These are phyloP conservation scores for Trematomus bernacchii DNA, from an alignment of 2,797 vertebrate species.

Conservation along the genomic window DNA sequence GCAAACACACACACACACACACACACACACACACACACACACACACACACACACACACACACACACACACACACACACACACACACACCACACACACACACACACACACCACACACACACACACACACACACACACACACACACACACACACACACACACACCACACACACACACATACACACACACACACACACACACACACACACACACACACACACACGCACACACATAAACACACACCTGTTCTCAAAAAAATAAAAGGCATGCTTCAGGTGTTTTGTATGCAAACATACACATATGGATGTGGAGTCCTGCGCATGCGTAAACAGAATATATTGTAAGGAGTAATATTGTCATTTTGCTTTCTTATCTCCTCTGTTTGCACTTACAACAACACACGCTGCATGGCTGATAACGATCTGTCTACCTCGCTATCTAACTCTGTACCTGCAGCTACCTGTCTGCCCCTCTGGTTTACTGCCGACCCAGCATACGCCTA, in stretches of 20 bases:
- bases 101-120: slow-evolving; percentile 50
- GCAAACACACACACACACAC: slow-evolving; percentile 33
- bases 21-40: slow-evolving; percentile 53
- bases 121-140: slow-evolving; percentile 43
- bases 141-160: slow-evolving; percentile 53
- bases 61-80: slow-evolving; percentile 49
- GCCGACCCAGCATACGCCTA: slow-evolving; percentile 13
- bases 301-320: slow-evolving; percentile 46
- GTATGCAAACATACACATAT: slow-evolving; percentile 65
- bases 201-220: neutral
- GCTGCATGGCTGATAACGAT: slow-evolving; percentile 68
- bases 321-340: slow-evolving; percentile 54
- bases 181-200: no score
- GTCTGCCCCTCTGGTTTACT: slow-evolving; percentile 15
- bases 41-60: slow-evolving; percentile 47
- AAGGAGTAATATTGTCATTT: slow-evolving; percentile 40
- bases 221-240: slow-evolving; percentile 31
- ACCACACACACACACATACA: slow-evolving; percentile 53
- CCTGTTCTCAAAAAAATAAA: slow-evolving; percentile 63
- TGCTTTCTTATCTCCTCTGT: slow-evolving; percentile 57
- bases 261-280: slow-evolving; percentile 65
- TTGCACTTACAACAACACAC: slow-evolving; percentile 74
- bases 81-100: no score
- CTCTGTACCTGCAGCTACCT: slow-evolving; percentile 57
- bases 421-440: slow-evolving; percentile 54